phyloP scores from a whole-genome alignment of 2,797 vertebrate species.

The Muscicapa striata region DNA sequence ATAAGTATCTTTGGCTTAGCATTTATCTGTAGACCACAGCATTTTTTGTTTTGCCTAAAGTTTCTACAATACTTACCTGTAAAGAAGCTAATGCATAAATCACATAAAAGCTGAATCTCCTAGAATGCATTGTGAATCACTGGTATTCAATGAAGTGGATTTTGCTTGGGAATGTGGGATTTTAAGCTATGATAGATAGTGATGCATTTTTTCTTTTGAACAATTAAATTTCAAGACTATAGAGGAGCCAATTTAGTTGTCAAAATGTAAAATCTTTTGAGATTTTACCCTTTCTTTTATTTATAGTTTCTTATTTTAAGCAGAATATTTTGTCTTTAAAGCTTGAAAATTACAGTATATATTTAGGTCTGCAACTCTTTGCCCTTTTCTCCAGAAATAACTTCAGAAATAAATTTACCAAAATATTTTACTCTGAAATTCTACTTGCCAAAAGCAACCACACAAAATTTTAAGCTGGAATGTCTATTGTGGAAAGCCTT shows the following conservation, averaged over 20 bases:
- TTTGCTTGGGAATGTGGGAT: background rate
- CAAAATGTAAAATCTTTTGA: background rate
- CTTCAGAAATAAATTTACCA: background rate
- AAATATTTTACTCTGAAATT: background rate
- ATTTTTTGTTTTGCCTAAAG: background rate
- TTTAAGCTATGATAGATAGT: background rate
- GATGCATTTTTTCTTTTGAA: background rate
- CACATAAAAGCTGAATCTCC: background rate
- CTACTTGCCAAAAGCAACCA: background rate
- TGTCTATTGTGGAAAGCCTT: background rate
- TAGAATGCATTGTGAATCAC: background rate
- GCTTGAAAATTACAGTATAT: background rate
- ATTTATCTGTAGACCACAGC: background rate
- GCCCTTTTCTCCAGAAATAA: background rate
- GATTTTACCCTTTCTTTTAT: background rate
- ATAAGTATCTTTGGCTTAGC: background rate
- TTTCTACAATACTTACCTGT: background rate
- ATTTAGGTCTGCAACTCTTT: background rate
- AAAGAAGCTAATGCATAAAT: background rate
- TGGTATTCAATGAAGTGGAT: background rate
- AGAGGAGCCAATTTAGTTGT: background rate
- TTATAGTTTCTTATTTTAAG: background rate
- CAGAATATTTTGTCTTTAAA: background rate
- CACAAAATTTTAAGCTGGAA: background rate
- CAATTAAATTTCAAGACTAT: background rate